Evolutionary conservation across 64 coral and sea anemone genomes (phyloP).

Genomic region (Exaiptasia diaphana): DNA sequence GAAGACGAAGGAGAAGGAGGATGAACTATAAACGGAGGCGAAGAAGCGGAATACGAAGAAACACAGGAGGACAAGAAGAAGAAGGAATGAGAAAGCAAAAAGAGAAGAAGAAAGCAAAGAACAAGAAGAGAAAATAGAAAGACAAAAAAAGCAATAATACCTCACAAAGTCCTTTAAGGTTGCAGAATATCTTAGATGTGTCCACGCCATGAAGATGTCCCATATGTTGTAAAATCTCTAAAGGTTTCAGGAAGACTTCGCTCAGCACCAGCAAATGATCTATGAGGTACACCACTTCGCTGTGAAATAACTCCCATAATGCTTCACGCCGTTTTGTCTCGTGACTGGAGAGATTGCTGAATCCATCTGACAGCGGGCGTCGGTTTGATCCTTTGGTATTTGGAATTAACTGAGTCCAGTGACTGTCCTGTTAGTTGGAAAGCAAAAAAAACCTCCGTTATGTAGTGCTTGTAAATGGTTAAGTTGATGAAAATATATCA

Average conservation of each 20-base stretch:
- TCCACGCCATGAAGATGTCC: constrained; percentile 66
- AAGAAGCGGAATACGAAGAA: too few species aligned
- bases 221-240: constrained; percentile 80
- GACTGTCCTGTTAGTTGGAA: constrained; percentile 63
- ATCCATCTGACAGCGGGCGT: constrained; percentile 36
- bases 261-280: constrained; percentile 88
- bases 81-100: background rate
- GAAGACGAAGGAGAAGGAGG: too few species aligned
- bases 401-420: constrained; percentile 82
- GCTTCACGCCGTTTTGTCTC: constrained; percentile 95
- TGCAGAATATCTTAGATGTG: constrained; percentile 65
- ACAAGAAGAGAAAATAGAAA: background rate
- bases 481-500: too few species aligned
- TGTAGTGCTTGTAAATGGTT: background rate
- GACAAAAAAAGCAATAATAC: background rate
- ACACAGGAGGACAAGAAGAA: background rate
- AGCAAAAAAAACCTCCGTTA: background rate
- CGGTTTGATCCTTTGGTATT: constrained; percentile 20
- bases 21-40: too few species aligned
- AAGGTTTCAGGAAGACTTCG: constrained; percentile 91
- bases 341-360: constrained; percentile 56
- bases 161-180: constrained; percentile 67
- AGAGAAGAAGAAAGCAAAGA: background rate
- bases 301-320: constrained; percentile 95
- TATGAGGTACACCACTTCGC: constrained; percentile 92